phyloP scores from a whole-genome alignment of 2,797 vertebrate species.

The Gymnodraco acuticeps region DNA sequence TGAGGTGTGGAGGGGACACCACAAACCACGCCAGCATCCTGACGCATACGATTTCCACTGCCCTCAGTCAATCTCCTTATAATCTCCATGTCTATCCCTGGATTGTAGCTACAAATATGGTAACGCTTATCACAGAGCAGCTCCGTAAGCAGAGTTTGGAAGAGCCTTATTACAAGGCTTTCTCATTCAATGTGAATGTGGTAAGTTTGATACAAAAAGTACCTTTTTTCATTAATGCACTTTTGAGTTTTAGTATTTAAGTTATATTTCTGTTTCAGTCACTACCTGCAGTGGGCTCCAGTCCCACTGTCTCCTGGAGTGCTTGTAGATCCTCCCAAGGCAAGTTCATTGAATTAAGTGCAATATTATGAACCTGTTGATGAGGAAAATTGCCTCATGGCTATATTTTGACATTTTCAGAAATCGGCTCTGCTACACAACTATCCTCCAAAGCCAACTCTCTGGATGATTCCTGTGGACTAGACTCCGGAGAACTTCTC shows the following conservation, averaged over 20 bases:
- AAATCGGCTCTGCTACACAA: conserved; percentile 84
- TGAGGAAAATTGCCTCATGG: conserved; percentile 24
- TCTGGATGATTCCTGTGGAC: conserved; percentile 79
- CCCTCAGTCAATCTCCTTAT: conserved; percentile 53
- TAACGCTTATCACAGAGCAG: conserved; percentile 92
- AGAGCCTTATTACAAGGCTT: conserved; percentile 88
- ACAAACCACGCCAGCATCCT: conserved; percentile 76
- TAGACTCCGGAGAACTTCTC: conserved; percentile 71
- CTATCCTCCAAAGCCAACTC: conserved; percentile 82
- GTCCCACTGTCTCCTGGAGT: conserved; percentile 79
- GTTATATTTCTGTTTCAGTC: conserved; percentile 67
- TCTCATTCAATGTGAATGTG: conserved; percentile 88
- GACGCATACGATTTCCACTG: conserved; percentile 49
- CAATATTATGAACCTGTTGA: neutral
- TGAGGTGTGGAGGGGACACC: conserved; percentile 79
- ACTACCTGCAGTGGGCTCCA: conserved; percentile 78
- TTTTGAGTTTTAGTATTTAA: neutral
- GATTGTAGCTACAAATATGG: conserved; percentile 84
- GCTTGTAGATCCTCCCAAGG: conserved; percentile 68
- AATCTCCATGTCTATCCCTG: conserved; percentile 55
- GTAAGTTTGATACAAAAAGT: conserved; percentile 79
- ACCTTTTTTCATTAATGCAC: neutral
- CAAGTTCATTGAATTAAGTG: conserved; percentile 42
- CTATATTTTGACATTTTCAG: conserved; percentile 74
- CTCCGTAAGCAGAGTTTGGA: conserved; percentile 91